A percentile compares a stretch with the other conserved stretches of the same genome.
phyloP scores from a whole-genome alignment of 2,888 invertebrate species.

The Drosophila neotestacea region DNA sequence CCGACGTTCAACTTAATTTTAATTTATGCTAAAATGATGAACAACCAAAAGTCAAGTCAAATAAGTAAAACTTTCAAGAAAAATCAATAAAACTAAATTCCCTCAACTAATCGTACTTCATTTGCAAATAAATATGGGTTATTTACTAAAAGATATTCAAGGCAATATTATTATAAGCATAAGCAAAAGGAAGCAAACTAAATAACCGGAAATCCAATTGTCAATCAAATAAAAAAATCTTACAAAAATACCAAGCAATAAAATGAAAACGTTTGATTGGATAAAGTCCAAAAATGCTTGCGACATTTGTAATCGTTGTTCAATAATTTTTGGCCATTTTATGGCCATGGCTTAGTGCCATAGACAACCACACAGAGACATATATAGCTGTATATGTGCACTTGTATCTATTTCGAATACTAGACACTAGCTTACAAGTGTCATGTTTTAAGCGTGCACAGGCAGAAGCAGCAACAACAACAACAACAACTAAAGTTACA shows the following conservation, averaged over 20 bases:
- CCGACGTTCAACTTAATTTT: no score
- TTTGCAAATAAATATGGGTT: not conserved
- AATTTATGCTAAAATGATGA: no score
- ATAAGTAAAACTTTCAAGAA: no score
- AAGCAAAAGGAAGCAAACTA: not conserved
- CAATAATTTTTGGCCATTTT: conserved; percentile 80
- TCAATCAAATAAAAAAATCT: conserved; percentile 23
- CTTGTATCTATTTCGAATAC: conserved; percentile 37
- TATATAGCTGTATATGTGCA: not conserved
- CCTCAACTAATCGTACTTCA: no score
- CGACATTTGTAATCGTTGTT: conserved; percentile 77
- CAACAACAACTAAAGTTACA: conserved; percentile 38
- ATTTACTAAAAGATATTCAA: not conserved
- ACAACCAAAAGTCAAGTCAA: no score
- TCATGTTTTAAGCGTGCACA: conserved; percentile 66
- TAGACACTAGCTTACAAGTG: conserved; percentile 73
- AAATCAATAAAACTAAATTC: no score
- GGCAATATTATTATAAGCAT: not conserved
- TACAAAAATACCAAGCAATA: conserved; percentile 7
- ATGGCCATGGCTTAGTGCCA: conserved; percentile 68
- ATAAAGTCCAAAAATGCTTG: conserved; percentile 51
- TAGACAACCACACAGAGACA: not conserved
- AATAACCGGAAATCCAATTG: conserved; percentile 39
- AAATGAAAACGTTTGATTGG: conserved; percentile 38
- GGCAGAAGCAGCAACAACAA: conserved; percentile 18